These are phyloP conservation scores for Drosophila serrata DNA, from an alignment of 1,140 invertebrate species.

Conservation along the genomic window DNA sequence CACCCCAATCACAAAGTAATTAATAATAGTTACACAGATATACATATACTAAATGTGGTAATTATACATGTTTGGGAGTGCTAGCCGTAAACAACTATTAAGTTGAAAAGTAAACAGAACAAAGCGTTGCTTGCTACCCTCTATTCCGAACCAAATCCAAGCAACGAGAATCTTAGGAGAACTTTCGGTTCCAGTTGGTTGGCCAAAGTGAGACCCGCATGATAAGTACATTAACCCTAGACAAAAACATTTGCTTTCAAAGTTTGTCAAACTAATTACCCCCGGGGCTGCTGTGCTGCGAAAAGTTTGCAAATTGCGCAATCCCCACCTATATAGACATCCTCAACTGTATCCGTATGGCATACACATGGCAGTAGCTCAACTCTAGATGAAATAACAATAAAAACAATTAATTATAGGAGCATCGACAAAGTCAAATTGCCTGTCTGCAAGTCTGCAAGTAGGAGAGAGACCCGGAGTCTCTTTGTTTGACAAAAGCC, in stretches of 20 bases:
- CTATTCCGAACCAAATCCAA: not conserved
- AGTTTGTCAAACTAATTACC: slow-evolving; percentile 49
- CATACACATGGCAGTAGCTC: slow-evolving; percentile 19
- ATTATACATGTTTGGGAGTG: slow-evolving; percentile 18
- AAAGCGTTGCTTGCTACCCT: slow-evolving; percentile 5
- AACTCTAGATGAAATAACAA: slow-evolving; percentile 43
- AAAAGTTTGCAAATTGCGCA: slow-evolving; percentile 20
- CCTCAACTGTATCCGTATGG: slow-evolving; percentile 9
- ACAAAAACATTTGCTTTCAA: slow-evolving; percentile 25
- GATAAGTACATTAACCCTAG: slow-evolving; percentile 44
- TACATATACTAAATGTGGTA: slow-evolving; percentile 5
- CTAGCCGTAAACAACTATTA: slow-evolving; percentile 3
- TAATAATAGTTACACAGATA: not conserved
- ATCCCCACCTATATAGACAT: slow-evolving; percentile 10
- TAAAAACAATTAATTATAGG: slow-evolving; percentile 50
- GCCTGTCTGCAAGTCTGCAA: slow-evolving; percentile 29
- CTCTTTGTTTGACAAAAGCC: slow-evolving; percentile 66
- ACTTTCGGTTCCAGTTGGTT: slow-evolving; percentile 41
- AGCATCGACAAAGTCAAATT: slow-evolving; percentile 44
- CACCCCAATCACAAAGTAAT: not conserved
- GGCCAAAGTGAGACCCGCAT: slow-evolving; percentile 42
- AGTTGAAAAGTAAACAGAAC: slow-evolving; percentile 1
- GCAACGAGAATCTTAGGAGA: slow-evolving; percentile 13
- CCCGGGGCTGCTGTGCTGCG: slow-evolving; percentile 21
- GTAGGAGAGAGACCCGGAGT: not conserved